A percentile compares a stretch with the other conserved stretches of the same genome.
Conservation (phyloP, 2,888 invertebrate genomes). For the Acanthosoma haemorrhoidale region DNA sequence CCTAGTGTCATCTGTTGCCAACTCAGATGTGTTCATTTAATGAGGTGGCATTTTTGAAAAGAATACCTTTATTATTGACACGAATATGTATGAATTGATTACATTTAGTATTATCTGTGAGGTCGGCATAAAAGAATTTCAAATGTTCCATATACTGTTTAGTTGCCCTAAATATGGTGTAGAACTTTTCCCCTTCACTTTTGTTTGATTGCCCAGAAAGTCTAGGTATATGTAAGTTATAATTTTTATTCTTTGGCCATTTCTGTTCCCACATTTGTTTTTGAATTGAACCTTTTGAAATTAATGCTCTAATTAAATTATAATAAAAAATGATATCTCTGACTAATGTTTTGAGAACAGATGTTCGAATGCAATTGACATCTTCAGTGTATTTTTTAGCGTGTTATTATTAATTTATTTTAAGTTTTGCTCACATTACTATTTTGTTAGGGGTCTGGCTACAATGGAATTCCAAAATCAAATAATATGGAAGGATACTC, state of each 20-base stretch:
- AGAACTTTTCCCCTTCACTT: constrained; percentile 31
- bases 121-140: neutral
- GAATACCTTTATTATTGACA: neutral
- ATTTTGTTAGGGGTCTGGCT: constrained; percentile 30
- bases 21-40: constrained; percentile 32
- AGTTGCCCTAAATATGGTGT: constrained; percentile 29
- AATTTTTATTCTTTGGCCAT: neutral
- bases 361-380: neutral
- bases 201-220: constrained; percentile 24
- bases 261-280: neutral
- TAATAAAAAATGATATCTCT: neutral
- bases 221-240: neutral
- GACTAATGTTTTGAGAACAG: neutral
- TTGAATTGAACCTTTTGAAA: neutral
- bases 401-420: neutral
- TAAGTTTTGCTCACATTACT: neutral
- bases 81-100: neutral
- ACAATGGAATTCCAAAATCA: constrained; percentile 35
- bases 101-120: neutral
- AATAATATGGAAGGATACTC: constrained; percentile 39
- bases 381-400: neutral
- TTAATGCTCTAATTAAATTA: neutral
- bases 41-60: constrained; percentile 26
- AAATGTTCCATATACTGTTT: neutral
- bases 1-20: constrained; percentile 32